Conservation (phyloP, 2,888 invertebrate genomes). For the Ellobium chinense region DNA sequence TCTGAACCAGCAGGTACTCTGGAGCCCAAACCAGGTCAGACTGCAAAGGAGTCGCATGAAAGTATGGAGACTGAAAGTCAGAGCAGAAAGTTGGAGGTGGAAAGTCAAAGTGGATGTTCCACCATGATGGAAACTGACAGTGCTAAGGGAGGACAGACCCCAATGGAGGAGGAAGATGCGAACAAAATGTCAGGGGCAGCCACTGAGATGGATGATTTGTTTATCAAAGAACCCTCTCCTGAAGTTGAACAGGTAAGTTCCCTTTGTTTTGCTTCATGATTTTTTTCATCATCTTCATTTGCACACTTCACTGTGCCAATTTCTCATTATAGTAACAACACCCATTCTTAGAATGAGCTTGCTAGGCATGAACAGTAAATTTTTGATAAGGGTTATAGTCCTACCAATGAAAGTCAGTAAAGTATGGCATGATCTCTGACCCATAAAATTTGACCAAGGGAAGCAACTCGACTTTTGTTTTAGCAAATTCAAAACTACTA, state of each 20-base stretch:
- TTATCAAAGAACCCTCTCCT: constrained; percentile 7
- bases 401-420: too few species aligned
- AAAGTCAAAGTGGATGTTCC: not conserved
- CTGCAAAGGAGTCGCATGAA: not conserved
- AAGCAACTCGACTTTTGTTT: too few species aligned
- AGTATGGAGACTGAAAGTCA: not conserved
- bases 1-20: not conserved
- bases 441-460: too few species aligned
- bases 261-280: not conserved
- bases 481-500: too few species aligned
- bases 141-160: not conserved
- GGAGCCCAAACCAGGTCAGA: not conserved
- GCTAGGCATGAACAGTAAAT: too few species aligned
- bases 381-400: too few species aligned
- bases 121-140: not conserved
- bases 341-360: too few species aligned
- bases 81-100: not conserved
- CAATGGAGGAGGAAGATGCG: constrained; percentile 3
- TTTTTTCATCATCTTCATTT: not conserved
- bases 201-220: constrained; percentile 22
- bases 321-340: too few species aligned
- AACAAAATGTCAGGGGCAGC: not conserved
- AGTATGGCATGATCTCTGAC: too few species aligned
- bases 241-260: not conserved
- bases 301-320: too few species aligned